phyloP scores from a whole-genome alignment of 64 coral and sea anemone species.

The Pachyseris speciosa region DNA sequence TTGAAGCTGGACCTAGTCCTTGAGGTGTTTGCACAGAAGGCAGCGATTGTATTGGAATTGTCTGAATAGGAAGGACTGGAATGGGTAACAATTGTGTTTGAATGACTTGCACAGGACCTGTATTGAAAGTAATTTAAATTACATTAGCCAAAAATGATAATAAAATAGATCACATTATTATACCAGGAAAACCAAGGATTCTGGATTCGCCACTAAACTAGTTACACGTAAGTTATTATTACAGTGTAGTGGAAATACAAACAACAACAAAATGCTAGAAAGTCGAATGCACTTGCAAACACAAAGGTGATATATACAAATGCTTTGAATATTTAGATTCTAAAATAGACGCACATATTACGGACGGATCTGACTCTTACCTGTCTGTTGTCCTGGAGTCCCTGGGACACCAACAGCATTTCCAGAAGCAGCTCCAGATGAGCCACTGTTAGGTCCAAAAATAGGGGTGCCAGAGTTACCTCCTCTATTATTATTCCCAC shows the following conservation, averaged over 20 bases:
- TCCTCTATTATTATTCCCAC: background rate
- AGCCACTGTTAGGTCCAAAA: background rate
- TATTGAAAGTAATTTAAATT: too few relatives aligned
- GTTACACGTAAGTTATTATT: too few relatives aligned
- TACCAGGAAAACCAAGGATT: too few relatives aligned
- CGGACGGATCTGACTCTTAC: background rate
- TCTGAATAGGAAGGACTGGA: slow-evolving; percentile 25
- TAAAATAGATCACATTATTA: background rate
- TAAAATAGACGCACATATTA: too few relatives aligned
- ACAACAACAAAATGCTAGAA: too few relatives aligned
- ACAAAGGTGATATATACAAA: too few relatives aligned
- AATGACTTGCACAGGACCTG: background rate
- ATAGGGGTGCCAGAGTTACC: background rate
- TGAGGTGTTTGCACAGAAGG: background rate
- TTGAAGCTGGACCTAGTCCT: background rate
- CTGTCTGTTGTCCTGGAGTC: background rate
- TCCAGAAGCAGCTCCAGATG: background rate
- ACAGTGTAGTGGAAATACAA: too few relatives aligned
- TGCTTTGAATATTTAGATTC: too few relatives aligned
- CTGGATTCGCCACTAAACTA: too few relatives aligned
- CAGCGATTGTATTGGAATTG: slow-evolving; percentile 5
- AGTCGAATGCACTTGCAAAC: too few relatives aligned
- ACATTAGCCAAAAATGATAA: background rate
- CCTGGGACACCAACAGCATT: background rate
- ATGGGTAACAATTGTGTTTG: slow-evolving; percentile 2